phyloP scores from a whole-genome alignment of 2,797 vertebrate genomes.

The Argyrosomus regius region DNA sequence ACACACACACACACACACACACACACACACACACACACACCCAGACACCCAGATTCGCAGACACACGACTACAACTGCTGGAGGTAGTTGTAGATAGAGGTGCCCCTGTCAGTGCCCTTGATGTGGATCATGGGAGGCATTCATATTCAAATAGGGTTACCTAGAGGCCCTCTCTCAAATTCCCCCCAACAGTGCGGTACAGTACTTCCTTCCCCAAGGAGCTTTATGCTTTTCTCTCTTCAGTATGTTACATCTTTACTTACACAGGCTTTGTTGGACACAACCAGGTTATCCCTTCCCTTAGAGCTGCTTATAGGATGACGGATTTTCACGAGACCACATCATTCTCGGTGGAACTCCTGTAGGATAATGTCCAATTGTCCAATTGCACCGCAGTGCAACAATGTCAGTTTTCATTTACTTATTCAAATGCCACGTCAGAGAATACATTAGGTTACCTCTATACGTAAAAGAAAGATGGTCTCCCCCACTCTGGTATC shows the following conservation, averaged over 20 bases:
- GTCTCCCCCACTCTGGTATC: conserved; percentile 51
- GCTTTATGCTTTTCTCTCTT: conserved; percentile 56
- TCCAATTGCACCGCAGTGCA: conserved; percentile 15
- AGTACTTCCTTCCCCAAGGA: conserved; percentile 50
- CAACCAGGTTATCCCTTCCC: conserved; percentile 46
- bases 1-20: conserved; percentile 34
- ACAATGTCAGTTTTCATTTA: conserved; percentile 51
- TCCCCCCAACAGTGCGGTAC: conserved; percentile 49
- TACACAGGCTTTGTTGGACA: conserved; percentile 64
- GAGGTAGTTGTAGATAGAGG: conserved; percentile 70
- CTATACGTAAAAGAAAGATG: conserved; percentile 54
- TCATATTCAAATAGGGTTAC: conserved; percentile 81
- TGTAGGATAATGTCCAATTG: conserved; percentile 8
- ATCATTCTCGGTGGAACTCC: conserved; percentile 6
- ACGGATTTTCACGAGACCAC: conserved; percentile 28
- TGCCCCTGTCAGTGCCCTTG: conserved; percentile 81
- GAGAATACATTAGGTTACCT: conserved; percentile 49
- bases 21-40: conserved; percentile 19
- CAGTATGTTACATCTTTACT: conserved; percentile 67
- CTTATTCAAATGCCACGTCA: conserved; percentile 24
- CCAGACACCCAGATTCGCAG: conserved; percentile 22
- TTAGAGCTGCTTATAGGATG: conserved; percentile 53
- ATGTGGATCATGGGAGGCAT: conserved; percentile 80
- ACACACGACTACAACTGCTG: conserved; percentile 47
- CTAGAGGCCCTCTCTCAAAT: conserved; percentile 55